Evolutionary conservation across 1,140 invertebrate genomes (phyloP), one percentile per base, ranked within the genome.

Genomic region (Araneus ventricosus): DNA sequence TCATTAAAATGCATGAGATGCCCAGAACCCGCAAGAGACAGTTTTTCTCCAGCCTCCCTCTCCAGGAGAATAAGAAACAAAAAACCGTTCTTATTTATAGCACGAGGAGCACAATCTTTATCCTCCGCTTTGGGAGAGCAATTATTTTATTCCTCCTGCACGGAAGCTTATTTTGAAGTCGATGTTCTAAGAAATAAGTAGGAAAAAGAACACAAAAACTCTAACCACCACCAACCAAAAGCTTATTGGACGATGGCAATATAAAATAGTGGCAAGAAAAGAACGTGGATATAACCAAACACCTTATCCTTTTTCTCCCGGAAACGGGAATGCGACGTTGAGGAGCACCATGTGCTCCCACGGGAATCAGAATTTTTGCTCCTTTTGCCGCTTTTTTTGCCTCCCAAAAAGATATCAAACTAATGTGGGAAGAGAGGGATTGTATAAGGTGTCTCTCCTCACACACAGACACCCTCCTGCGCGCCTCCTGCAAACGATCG

Each of bases 401-500:
- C 4, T 4, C 30, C 17, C 1, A 4, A 75, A 75, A 75, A 37
- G 70, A 75, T 75, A 75, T 75, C 70, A 30, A 75, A 75, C 27
- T 75, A 75, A 75, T 75, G 70, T 37, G 70, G 70, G 30, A 37
- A 75, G 34, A 75, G 70, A 75, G 30, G 70, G 34, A 75, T 75
- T 75, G 70, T 75, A 75, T 75, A 75, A 75, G 70, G 70, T 75
- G 70, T 75, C 30, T 30, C 70, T 75, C 27, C 27, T 34, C 27
- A 75, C 67, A 75, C 67, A 34, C 27, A 17, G 17, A 75, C 14
- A 34, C 27, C 30, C 45, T 52, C 45, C 45, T 52, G 45, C 70
- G 17, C 70, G 34, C 82, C 82, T 57, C 82, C 41, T 6, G 14
- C 27, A 59, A 90, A 90, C 88, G 88, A 90, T 90, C 88, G 88